Base-by-base conservation (phyloP, 1,140 invertebrate genomes). In the Philotrypesis tridentata region DNA sequence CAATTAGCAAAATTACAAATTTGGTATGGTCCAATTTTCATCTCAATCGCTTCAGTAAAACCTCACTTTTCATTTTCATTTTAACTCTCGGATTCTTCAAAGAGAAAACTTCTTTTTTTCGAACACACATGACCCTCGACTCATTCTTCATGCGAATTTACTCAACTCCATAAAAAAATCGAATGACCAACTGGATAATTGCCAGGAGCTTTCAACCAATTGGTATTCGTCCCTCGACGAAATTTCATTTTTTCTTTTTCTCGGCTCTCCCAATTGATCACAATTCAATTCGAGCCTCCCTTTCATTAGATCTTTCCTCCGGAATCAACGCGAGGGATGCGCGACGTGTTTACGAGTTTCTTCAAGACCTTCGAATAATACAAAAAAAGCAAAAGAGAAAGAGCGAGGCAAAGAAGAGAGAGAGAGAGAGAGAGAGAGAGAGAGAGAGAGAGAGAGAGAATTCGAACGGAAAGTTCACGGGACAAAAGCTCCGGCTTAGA, bases 361-460 rank as follows among this genome's bases (percentile, higher is more conserved):
- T 17, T 17, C 48, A 5, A 17, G 48, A 55, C 48, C 5, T 55
- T 1, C 33, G 33, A 9, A 37, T 37, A 37, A 5, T 3, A 5
- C 33, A 37, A 9, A 60, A n/a, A n/a, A n/a, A n/a, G n/a, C n/a
- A n/a, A n/a, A n/a, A n/a, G n/a, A n/a, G n/a, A n/a, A n/a, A n/a
- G 25, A 25, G 23, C 55, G 60, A 77, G 81, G 12, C 25, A 29
- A 72, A n/a, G 29, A 73, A 31, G 43, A 70, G 21, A 61, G 25
- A 43, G 65, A n/a, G 7, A n/a, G 17, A 43, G 4, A 43, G 40
- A 43, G 9, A n/a, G n/a, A 31, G 43, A 70, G 21, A 61, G 25
- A 43, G 65, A n/a, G 7, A 14, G 14, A n/a, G 5, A 55, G 21
- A 55, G 7, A 43, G 33, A 65, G 55, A 6, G 25, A 65, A 55